phyloP scores from a whole-genome alignment of 2,888 invertebrate genomes.

The Neocrepidodera transversa region DNA sequence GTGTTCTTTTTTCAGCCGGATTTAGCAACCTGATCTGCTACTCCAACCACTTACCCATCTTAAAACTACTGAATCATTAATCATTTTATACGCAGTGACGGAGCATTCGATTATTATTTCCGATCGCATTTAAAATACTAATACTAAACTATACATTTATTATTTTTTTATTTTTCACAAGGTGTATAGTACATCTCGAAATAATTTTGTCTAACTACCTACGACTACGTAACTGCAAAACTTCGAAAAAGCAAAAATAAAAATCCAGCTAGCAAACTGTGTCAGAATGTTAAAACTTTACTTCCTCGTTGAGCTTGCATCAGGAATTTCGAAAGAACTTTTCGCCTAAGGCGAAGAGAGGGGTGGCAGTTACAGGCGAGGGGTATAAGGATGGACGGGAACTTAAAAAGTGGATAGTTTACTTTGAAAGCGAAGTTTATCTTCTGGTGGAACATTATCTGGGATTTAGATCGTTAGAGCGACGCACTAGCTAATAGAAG shows the following conservation, averaged over 20 bases:
- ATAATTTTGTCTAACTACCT: background rate
- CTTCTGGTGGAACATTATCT: slow-evolving; percentile 29
- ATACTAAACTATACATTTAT: no score
- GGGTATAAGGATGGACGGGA: background rate
- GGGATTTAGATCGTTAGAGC: slow-evolving; percentile 28
- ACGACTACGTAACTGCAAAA: background rate
- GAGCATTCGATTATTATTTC: no score
- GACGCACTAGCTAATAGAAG: slow-evolving; percentile 23
- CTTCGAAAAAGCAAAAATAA: background rate
- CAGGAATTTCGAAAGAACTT: slow-evolving; percentile 31
- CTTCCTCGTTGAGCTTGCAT: slow-evolving; percentile 22
- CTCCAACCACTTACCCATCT: no score
- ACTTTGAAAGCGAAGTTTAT: slow-evolving; percentile 29
- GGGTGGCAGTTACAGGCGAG: background rate
- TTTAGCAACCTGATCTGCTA: no score
- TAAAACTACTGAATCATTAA: no score
- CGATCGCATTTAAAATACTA: no score
- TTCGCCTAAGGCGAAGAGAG: background rate
- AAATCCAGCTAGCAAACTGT: slow-evolving; percentile 13
- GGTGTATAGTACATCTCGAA: no score
- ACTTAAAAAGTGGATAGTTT: slow-evolving; percentile 34
- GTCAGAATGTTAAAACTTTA: slow-evolving; percentile 15
- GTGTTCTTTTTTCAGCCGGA: no score
- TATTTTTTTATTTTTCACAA: no score
- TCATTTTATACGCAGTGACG: no score